phyloP scores from a whole-genome alignment of 2,888 invertebrate genomes.

The Coelopa pilipes region DNA sequence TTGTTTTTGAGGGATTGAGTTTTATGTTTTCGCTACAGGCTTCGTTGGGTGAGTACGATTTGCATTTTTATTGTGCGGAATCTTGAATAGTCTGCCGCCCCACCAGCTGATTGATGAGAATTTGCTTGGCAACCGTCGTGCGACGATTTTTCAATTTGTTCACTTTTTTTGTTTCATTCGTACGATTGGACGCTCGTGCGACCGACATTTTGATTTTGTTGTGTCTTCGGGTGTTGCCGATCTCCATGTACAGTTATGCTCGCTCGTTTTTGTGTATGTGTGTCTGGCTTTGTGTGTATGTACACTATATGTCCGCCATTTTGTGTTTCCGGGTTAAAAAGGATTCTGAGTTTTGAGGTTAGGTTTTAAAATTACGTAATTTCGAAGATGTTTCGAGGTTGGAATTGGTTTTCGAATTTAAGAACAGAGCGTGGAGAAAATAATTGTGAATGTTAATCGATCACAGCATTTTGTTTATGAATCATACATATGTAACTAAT shows the following conservation, averaged over 20 bases:
- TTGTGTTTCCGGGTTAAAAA: slow-evolving; percentile 23
- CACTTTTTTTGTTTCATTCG: neutral
- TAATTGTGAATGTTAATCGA: too few species aligned
- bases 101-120: neutral
- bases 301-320: slow-evolving; percentile 29
- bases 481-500: neutral
- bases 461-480: too few species aligned
- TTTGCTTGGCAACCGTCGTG: too few species aligned
- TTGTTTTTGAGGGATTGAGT: neutral
- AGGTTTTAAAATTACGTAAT: neutral
- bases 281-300: neutral
- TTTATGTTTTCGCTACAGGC: neutral
- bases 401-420: too few species aligned
- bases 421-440: too few species aligned
- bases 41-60: slow-evolving; percentile 17
- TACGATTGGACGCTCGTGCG: neutral
- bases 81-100: neutral
- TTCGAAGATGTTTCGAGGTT: neutral
- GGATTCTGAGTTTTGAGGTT: slow-evolving; percentile 18
- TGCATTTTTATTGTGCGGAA: neutral
- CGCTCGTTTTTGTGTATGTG: neutral
- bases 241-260: slow-evolving; percentile 28
- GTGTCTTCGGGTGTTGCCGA: slow-evolving; percentile 15
- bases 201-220: slow-evolving; percentile 25
- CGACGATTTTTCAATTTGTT: neutral